A percentile compares a stretch with the other conserved stretches of the same genome.
Conservation (phyloP, 2,888 invertebrate genomes). For the Diaphora mendica region DNA sequence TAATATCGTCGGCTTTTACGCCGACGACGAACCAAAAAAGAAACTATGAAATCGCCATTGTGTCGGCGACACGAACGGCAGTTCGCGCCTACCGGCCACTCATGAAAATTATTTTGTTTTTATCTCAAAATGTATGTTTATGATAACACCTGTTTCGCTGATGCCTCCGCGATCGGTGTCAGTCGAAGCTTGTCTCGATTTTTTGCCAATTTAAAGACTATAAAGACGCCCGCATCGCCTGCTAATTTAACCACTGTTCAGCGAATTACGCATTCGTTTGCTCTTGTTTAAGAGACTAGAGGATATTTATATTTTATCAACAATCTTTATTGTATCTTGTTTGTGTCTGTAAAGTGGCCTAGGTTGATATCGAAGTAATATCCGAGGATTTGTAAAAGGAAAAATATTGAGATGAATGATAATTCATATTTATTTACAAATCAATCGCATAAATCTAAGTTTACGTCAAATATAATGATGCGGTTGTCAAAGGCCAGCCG, state of each 20-base stretch:
- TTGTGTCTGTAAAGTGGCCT: not conserved
- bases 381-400: constrained; percentile 14
- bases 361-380: not conserved
- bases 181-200: constrained; percentile 81
- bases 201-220: constrained; percentile 86
- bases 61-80: constrained; percentile 84
- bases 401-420: constrained; percentile 53
- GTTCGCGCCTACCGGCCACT: constrained; percentile 85
- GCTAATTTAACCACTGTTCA: constrained; percentile 85
- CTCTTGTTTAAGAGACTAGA: constrained; percentile 51
- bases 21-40: constrained; percentile 77
- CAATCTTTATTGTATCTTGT: not conserved
- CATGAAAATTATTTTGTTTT: constrained; percentile 87
- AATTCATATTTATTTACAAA: constrained; percentile 80
- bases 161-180: constrained; percentile 86
- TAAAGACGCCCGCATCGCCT: constrained; percentile 84
- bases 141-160: constrained; percentile 86
- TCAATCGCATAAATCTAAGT: constrained; percentile 82
- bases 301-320: constrained; percentile 16
- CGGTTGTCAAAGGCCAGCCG: constrained; percentile 81
- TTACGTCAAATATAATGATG: constrained; percentile 84
- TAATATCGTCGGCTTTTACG: constrained; percentile 85
- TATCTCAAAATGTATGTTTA: constrained; percentile 86
- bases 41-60: constrained; percentile 85
- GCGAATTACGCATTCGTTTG: constrained; percentile 80